Percentiles rank a stretch among this genome's conserved stretches.
phyloP scores from a whole-genome alignment of 2,888 invertebrate genomes.

The Calliphora vomitoria region DNA sequence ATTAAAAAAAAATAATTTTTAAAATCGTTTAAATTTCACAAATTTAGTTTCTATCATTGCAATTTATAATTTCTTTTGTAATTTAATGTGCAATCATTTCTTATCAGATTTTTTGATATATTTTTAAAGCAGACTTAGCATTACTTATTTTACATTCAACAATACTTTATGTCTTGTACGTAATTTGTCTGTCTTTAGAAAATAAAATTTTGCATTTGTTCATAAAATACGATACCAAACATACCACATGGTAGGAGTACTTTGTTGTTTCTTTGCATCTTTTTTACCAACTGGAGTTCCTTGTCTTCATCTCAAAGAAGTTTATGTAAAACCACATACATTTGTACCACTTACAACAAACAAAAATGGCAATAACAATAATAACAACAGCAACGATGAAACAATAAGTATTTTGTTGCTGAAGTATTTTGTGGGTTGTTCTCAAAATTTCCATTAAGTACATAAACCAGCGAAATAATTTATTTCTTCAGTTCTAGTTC shows the following conservation, averaged over 20 bases:
- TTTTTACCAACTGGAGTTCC: neutral
- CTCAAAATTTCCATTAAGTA: neutral
- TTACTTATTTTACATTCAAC: conserved; percentile 17
- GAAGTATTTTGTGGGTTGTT: conserved; percentile 26
- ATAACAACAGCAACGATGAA: conserved; percentile 33
- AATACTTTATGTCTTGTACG: conserved; percentile 8
- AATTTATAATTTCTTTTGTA: too few relatives aligned
- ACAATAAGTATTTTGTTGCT: conserved; percentile 47
- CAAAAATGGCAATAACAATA: conserved; percentile 35
- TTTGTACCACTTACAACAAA: conserved; percentile 49
- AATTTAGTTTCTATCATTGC: too few relatives aligned
- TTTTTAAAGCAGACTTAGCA: neutral
- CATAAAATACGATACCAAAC: conserved; percentile 54
- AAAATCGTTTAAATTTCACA: too few relatives aligned
- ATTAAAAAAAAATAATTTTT: too few relatives aligned
- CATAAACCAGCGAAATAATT: conserved; percentile 7
- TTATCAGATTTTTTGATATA: too few relatives aligned
- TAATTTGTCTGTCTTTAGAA: conserved; percentile 19
- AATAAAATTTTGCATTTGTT: conserved; percentile 46
- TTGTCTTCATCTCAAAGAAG: conserved; percentile 46
- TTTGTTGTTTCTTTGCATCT: conserved; percentile 28
- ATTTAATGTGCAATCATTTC: too few relatives aligned
- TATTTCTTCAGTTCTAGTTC: too few relatives aligned
- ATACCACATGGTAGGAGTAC: conserved; percentile 59
- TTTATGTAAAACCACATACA: conserved; percentile 38